Evolutionary conservation across 2,113 vertebrate species (phyloP), one percentile per base, ranked within the genome.

Genomic region (Passer domesticus): DNA sequence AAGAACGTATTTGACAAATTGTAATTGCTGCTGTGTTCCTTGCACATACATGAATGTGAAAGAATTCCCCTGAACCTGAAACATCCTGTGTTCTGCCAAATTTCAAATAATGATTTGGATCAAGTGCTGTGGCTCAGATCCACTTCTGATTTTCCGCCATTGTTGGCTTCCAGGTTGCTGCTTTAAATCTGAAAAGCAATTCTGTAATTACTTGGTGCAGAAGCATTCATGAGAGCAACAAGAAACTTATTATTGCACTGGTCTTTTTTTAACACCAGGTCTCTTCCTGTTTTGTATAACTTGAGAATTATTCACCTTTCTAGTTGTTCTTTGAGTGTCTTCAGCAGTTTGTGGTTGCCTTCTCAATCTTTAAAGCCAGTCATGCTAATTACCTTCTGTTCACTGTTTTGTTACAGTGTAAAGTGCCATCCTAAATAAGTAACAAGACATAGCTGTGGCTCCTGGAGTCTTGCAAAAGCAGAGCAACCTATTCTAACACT

Each of bases 151-250:
- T 95, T 87, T 35, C 58, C 53, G 41, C 22, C 22, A 59, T 44
- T 70, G 46, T 93, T 92, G 87, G 59, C 55, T 95, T 88, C 64
- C 53, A 77, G 13, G 31, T 92, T 85, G 24, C 72, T 83, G 59
- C 75, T 86, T 95, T 77, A 90, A 83, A 80, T 67, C 67, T 88
- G 94, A 83, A 89, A 92, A 86, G 75, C 50, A 77, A 2, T 88
- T 88, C 59, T 91, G 33, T 80, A 90, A 74, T 93, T 90, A 77
- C 35, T 90, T 17, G 8, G 50, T 96, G 79, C 47, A 43, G 67
- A 94, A 95, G 59, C 39, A 30, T 93, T 95, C 50, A 56, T 67
- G 43, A 87, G 56, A 93, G 83, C 75, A 94, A 73, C 67, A 64
- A 78, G 20, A 87, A 91, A 46, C 37, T 81, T 78, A 24, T 17